A percentile compares a stretch with the other conserved stretches of the same genome.
Evolutionary conservation across 2,888 invertebrate species (phyloP).

Genomic region (Hecatera dysodea): DNA sequence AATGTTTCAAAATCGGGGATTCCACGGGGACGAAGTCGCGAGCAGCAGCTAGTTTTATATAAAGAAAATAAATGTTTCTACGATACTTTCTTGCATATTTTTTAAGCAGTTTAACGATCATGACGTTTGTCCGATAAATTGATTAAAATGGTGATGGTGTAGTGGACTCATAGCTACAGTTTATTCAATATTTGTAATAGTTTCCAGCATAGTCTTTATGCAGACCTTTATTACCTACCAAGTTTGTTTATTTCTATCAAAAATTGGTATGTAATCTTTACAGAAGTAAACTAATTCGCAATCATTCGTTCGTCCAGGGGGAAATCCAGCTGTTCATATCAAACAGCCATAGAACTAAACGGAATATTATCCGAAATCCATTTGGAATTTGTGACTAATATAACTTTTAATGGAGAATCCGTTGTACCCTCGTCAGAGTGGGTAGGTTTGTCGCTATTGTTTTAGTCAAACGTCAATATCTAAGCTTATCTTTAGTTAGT

Average conservation of each 20-base stretch:
- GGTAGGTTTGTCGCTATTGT: conserved; percentile 61
- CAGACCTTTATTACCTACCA: not conserved
- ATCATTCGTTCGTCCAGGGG: conserved; percentile 36
- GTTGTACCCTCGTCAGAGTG: conserved; percentile 71
- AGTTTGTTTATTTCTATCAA: too few species aligned
- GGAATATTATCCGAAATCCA: conserved; percentile 69
- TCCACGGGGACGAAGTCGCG: too few species aligned
- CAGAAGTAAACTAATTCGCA: conserved; percentile 6
- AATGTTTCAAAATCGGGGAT: too few species aligned
- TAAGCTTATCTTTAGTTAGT: conserved; percentile 46
- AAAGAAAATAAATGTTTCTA: not conserved
- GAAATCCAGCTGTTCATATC: conserved; percentile 38
- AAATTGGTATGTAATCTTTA: too few species aligned
- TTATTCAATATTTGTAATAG: not conserved
- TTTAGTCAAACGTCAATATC: conserved; percentile 67
- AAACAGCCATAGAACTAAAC: conserved; percentile 41
- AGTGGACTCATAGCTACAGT: not conserved
- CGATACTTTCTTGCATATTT: not conserved
- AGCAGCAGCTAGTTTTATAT: too few species aligned
- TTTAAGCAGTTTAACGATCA: not conserved
- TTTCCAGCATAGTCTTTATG: not conserved
- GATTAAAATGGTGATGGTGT: not conserved
- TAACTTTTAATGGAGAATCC: conserved; percentile 74
- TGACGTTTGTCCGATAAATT: not conserved
- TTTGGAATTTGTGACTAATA: conserved; percentile 75